These are phyloP conservation scores for Willowsia nigromaculata DNA, from an alignment of 2,888 invertebrate genomes.

Conservation along the genomic window DNA sequence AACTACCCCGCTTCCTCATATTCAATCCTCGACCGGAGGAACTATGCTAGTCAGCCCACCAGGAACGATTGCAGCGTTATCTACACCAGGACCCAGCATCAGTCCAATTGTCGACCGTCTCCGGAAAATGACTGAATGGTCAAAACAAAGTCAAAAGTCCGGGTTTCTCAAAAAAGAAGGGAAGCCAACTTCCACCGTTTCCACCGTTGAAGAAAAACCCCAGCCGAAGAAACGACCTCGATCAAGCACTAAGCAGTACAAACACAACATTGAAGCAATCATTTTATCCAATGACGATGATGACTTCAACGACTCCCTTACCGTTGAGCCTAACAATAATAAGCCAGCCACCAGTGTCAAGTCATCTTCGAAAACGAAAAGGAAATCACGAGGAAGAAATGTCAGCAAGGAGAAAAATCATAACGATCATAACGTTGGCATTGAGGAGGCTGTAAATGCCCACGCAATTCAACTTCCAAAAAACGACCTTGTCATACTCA, in stretches of 20 bases:
- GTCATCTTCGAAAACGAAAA: background rate
- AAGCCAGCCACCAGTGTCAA: background rate
- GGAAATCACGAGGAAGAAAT: background rate
- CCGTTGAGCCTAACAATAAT: background rate
- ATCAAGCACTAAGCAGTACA: background rate
- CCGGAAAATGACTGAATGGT: slow-evolving; percentile 60
- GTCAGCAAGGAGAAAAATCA: background rate
- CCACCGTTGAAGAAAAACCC: background rate
- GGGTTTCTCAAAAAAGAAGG: slow-evolving; percentile 19
- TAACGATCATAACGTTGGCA: background rate
- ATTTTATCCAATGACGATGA: slow-evolving; percentile 51
- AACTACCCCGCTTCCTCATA: slow-evolving; percentile 10
- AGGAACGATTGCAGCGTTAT: background rate
- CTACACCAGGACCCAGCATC: slow-evolving; percentile 40
- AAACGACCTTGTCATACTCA: slow-evolving; percentile 15
- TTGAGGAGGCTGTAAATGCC: background rate
- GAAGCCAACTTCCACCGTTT: background rate
- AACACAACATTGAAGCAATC: slow-evolving; percentile 53
- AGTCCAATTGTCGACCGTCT: slow-evolving; percentile 46
- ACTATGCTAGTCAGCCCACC: slow-evolving; percentile 46
- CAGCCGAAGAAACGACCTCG: background rate
- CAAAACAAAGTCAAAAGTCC: slow-evolving; percentile 6
- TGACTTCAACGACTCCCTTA: background rate
- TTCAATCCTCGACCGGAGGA: background rate
- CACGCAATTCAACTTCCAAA: background rate